These are phyloP conservation scores for Semicossyphus pulcher DNA, from an alignment of 2,113 vertebrate species.

Conservation along the genomic window DNA sequence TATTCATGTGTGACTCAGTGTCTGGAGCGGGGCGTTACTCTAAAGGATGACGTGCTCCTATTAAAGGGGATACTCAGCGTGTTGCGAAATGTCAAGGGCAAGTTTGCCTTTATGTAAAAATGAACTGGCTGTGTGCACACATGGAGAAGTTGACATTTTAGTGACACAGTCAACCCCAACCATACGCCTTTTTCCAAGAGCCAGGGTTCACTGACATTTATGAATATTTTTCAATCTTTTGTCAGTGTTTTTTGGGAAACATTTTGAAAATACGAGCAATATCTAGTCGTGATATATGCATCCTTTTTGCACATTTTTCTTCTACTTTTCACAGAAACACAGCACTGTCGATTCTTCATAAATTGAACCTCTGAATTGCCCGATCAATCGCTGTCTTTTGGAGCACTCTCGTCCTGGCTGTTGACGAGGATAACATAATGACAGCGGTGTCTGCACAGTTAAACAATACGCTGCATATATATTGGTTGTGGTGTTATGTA, in stretches of 20 bases:
- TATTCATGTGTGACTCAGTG: constrained; percentile 36
- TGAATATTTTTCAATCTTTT: background rate
- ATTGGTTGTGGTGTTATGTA: constrained; percentile 26
- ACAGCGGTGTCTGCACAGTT: constrained; percentile 1
- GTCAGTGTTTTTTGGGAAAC: background rate
- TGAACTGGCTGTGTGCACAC: constrained; percentile 16
- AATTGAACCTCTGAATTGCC: constrained; percentile 17
- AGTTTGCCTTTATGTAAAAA: constrained; percentile 50
- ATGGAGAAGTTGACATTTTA: constrained; percentile 53
- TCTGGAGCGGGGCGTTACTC: constrained; percentile 27
- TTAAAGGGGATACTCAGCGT: constrained; percentile 51
- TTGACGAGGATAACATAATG: constrained; percentile 37
- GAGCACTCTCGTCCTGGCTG: background rate
- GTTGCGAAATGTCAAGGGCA: constrained; percentile 74
- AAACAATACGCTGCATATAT: constrained; percentile 32
- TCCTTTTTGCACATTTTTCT: background rate
- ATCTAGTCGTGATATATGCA: background rate
- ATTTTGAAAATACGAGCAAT: background rate
- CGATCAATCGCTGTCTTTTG: constrained; percentile 27
- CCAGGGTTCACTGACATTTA: background rate
- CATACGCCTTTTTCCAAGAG: constrained; percentile 4
- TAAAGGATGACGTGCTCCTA: constrained; percentile 52
- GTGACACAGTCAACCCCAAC: constrained; percentile 18
- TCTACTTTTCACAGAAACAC: background rate
- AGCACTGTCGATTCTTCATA: background rate